phyloP scores from a whole-genome alignment of 1,140 invertebrate species.

The Brachionus rotundiformis region DNA sequence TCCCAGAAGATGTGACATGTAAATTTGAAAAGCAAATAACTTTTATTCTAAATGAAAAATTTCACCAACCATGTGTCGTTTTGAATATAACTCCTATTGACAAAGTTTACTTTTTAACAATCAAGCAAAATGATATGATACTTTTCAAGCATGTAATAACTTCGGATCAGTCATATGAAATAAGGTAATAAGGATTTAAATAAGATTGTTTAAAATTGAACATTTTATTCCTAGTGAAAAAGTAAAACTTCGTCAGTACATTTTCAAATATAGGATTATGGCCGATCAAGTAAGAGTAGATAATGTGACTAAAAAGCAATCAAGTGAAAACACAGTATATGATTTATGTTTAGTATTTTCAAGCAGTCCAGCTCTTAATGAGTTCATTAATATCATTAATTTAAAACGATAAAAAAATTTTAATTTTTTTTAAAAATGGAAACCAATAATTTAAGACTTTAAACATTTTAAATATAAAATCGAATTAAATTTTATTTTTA shows the following conservation, averaged over 20 bases:
- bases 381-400: slow-evolving; percentile 19
- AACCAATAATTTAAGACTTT: neutral
- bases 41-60: neutral
- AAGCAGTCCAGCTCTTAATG: slow-evolving; percentile 21
- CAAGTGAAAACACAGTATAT: neutral
- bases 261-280: neutral
- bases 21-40: slow-evolving; percentile 46
- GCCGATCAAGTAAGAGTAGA: neutral
- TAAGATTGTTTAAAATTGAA: too few relatives aligned
- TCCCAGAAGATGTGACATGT: neutral
- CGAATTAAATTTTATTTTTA: neutral
- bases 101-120: slow-evolving; percentile 18
- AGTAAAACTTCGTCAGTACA: neutral
- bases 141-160: slow-evolving; percentile 17
- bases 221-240: slow-evolving; percentile 10
- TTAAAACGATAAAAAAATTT: neutral
- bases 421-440: neutral
- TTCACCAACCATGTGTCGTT: neutral
- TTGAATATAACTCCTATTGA: slow-evolving; percentile 28
- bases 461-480: neutral
- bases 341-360: slow-evolving; percentile 19
- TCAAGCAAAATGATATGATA: slow-evolving; percentile 11
- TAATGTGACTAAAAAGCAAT: neutral
- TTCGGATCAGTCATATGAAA: slow-evolving; percentile 9
- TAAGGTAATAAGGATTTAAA: too few relatives aligned